Base-by-base conservation (phyloP, 2,113 vertebrate genomes). In the Podarcis raffonei region DNA sequence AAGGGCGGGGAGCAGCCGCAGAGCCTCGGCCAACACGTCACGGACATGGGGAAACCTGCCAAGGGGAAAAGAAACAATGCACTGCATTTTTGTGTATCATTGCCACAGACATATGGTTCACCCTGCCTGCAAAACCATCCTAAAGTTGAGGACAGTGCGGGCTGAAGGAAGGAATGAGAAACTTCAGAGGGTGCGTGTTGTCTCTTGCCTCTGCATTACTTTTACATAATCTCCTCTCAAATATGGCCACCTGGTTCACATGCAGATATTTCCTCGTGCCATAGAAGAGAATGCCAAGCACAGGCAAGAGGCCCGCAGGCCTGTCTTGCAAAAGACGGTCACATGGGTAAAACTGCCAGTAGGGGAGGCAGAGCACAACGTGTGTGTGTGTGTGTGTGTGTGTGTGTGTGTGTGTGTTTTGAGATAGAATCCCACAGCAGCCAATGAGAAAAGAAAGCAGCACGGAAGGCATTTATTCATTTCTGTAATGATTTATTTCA, bases 41-140 rank as follows among this genome's bases (percentile, higher is more conserved):
- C 97, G 97, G 98, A 98, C 98, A 99, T 99, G 97, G 97, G 98
- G 98, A 97, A 97, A 98, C 97, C 98, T 99, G 94, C 22, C 94
- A 0, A 65, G 93, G 81, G 87, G 88, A 93, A 95, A 86, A 94
- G 93, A 95, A 95, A 94, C 87, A 96, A 90, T 88, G 93, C 91
- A 90, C 90, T 94, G 90, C 72, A 89, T 92, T 87, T 94, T 86
- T 0, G 68, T 90, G 92, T 88, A 48, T 85, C 62, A 62, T 11
- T 83, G 85, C 66, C 0, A 69, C 87, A 84, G 12, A 77, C 18
- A 30, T 30, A 62, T 85, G 78, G 42, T 83, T 84, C 89, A 92
- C 57, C 84, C 90, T 76, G 66, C 6, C 48, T 53, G 48, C 48
- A 53, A 74, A 0, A 42, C 7, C 16, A 30, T 68, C 88, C 74